Evolutionary conservation across 2,113 vertebrate species (phyloP), one percentile per base, ranked within the genome.

Genomic region (Sturnira hondurensis): DNA sequence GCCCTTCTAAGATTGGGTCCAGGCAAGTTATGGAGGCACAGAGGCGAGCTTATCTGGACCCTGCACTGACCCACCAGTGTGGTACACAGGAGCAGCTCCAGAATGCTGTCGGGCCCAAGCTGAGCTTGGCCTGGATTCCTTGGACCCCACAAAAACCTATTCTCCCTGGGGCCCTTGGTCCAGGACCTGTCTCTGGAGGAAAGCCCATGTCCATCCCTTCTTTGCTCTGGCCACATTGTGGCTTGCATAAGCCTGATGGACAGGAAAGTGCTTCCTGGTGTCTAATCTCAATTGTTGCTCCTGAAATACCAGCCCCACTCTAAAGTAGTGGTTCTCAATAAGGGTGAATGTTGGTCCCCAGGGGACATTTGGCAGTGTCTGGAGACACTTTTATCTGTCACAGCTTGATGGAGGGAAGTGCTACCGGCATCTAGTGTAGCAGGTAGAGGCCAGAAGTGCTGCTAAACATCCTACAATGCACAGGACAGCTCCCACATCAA

Each of bases 351-450:
- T 65, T 54, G 52, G 22, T 41, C 24, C 26, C 28, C 12, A 43
- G 16, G 77, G 43, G 17, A 38, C 67, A 80, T 81, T 74, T 70
- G 89, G 22, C 70, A 56, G 43, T 80, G 10, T 80, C 65, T 67
- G 33, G 73, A 96, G 56, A 89, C 24, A 65, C 91, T 83, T 91
- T 67, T 73, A 52, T 86, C n/a, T 78, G 38, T 86, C 68, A 77
- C n/a, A 83, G 58, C 24, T 78, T 86, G 33, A 81, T 47, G 38
- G 20, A 50, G 36, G 19, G 56, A 50, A 33, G 73, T 80, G 28
- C 28, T 82, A 41, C 33, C 84, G 33, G 43, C 13, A 68, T 80
- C 65, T 45, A 65, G 54, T 31, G 38, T 45, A 70, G 54, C 16
- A 28, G 24, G 16, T 56, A 33, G 56, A 87, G 52, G 56, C 36